phyloP scores from a whole-genome alignment of 2,888 invertebrate species.

The Ephialtes manifestator region DNA sequence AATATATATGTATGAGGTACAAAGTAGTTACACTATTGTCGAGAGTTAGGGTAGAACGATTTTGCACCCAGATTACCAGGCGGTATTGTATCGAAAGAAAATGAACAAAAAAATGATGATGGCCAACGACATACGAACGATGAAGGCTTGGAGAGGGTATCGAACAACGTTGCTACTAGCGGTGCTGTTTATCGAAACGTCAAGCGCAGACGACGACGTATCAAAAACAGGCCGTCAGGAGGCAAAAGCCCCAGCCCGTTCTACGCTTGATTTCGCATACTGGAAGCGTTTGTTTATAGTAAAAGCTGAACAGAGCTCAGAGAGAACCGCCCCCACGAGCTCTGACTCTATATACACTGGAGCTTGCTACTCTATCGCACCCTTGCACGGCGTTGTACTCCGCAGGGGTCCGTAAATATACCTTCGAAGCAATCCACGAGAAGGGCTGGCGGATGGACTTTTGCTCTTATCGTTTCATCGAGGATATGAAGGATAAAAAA shows the following conservation, averaged over 20 bases:
- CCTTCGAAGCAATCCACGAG: constrained; percentile 17
- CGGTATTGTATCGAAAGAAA: constrained; percentile 28
- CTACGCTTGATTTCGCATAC: constrained; percentile 76
- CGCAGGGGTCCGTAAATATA: constrained; percentile 4
- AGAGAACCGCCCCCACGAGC: background rate
- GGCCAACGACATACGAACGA: constrained; percentile 49
- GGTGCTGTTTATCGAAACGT: constrained; percentile 83
- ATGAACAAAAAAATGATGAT: constrained; percentile 67
- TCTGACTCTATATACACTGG: background rate
- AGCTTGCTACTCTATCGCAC: constrained; percentile 34
- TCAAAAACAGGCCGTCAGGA: constrained; percentile 66
- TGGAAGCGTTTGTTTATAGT: constrained; percentile 74
- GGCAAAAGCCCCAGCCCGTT: constrained; percentile 60
- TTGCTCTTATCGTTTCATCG: constrained; percentile 70
- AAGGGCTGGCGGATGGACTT: constrained; percentile 26
- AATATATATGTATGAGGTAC: background rate
- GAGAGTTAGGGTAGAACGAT: background rate
- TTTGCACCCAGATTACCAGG: background rate
- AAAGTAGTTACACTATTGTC: background rate
- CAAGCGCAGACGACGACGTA: constrained; percentile 78
- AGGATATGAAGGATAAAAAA: constrained; percentile 41
- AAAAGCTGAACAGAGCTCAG: constrained; percentile 63
- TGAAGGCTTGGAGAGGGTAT: background rate
- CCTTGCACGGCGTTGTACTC: constrained; percentile 1
- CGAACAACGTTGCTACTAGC: constrained; percentile 70